Conservation (phyloP, 2,797 vertebrate genomes). For the Phalanger gymnotis region DNA sequence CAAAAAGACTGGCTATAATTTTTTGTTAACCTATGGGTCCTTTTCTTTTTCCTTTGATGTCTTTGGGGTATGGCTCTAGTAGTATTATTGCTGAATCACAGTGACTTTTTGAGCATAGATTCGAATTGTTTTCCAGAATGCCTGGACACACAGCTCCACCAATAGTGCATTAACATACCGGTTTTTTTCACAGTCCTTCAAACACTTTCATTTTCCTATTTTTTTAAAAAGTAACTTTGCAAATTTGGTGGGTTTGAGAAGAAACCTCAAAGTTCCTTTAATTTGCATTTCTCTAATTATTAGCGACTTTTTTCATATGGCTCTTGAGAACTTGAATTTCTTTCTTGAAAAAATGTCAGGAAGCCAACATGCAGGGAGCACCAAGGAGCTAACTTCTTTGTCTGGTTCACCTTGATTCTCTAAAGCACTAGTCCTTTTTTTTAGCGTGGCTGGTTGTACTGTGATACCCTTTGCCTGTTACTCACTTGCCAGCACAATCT, state of each 20-base stretch:
- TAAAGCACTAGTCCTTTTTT: background rate
- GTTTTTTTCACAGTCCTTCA: background rate
- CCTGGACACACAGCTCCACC: background rate
- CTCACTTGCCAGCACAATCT: no score
- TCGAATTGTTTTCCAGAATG: background rate
- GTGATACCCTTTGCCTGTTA: no score
- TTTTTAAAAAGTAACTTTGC: background rate
- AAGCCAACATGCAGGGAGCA: background rate
- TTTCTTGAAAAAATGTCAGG: background rate
- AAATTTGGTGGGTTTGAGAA: background rate
- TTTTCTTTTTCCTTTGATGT: background rate
- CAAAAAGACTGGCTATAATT: background rate
- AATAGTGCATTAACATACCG: background rate
- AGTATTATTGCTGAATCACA: background rate
- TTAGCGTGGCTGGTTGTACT: background rate
- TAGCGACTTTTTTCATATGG: background rate
- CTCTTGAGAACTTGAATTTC: background rate
- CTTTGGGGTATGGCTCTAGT: background rate
- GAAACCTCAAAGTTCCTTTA: background rate
- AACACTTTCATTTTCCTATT: background rate
- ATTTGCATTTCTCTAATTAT: background rate
- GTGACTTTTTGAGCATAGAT: background rate
- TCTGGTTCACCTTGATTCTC: background rate
- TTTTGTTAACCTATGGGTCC: background rate
- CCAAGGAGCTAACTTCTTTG: background rate